Conservation (phyloP, 2,797 vertebrate species). For the Numenius phaeopus region DNA sequence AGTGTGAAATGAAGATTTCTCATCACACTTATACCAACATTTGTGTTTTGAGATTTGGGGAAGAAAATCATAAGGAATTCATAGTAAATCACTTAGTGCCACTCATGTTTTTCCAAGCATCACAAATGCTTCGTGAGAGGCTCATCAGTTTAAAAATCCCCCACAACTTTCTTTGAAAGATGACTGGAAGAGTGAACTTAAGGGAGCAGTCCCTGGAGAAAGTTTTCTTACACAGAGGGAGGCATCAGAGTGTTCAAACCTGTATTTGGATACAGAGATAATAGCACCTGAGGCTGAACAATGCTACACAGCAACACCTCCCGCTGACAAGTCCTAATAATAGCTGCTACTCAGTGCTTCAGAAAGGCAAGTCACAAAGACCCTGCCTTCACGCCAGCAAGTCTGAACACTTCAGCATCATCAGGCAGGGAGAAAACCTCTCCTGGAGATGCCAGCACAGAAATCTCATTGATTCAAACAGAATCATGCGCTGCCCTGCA, state of each 20-base stretch:
- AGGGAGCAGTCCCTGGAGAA: neutral
- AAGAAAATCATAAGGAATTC: neutral
- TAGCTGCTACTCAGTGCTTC: neutral
- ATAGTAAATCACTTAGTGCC: rapidly evolving
- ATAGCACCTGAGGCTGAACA: neutral
- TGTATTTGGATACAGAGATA: neutral
- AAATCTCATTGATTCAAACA: neutral
- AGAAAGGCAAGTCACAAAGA: neutral
- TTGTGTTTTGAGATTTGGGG: neutral
- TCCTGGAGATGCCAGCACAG: neutral
- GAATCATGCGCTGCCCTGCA: rapidly evolving
- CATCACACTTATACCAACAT: neutral
- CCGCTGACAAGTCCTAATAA: neutral
- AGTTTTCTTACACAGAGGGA: neutral
- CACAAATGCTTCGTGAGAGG: neutral
- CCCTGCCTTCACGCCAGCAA: neutral
- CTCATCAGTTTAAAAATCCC: neutral
- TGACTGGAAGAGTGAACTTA: neutral
- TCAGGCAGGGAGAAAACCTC: neutral
- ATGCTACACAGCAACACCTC: neutral
- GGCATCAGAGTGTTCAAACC: neutral
- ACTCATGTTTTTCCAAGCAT: neutral
- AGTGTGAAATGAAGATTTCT: neutral
- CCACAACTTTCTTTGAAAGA: neutral
- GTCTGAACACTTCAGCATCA: neutral